These are phyloP conservation scores for Hemicordylus capensis DNA, from an alignment of 2,113 vertebrate species.

Conservation along the genomic window DNA sequence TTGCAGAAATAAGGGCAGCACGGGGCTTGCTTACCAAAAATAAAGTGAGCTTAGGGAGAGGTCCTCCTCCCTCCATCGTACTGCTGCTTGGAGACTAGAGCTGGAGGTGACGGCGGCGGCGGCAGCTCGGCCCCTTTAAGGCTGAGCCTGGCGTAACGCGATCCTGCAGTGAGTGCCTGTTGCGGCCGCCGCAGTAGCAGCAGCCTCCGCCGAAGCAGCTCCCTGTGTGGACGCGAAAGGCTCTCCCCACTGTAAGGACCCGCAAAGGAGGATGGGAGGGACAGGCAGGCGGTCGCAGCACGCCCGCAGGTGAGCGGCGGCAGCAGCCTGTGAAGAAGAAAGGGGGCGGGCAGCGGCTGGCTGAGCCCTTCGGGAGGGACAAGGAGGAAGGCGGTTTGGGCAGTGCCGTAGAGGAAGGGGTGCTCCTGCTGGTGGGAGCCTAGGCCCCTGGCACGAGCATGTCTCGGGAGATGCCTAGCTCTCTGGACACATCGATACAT, in stretches of 20 bases:
- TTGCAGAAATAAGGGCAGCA: too few relatives aligned
- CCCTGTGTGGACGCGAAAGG: neutral
- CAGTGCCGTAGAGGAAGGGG: neutral
- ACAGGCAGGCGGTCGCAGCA: slow-evolving; percentile 9
- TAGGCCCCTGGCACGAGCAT: neutral
- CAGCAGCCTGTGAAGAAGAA: too few relatives aligned
- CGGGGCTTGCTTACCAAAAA: too few relatives aligned
- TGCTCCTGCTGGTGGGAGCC: neutral
- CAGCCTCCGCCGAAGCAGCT: slow-evolving; percentile 30
- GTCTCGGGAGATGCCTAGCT: neutral
- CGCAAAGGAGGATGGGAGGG: slow-evolving; percentile 30
- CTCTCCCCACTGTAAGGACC: slow-evolving; percentile 37
- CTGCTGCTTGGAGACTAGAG: neutral
- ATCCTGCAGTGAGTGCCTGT: slow-evolving; percentile 58
- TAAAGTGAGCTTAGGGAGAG: too few relatives aligned
- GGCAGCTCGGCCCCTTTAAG: slow-evolving; percentile 72
- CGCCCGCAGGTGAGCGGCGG: slow-evolving; percentile 37
- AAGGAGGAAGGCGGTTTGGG: neutral
- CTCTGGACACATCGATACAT: neutral
- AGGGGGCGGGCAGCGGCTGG: neutral
- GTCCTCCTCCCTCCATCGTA: neutral
- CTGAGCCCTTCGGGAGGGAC: neutral
- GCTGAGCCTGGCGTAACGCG: slow-evolving; percentile 65
- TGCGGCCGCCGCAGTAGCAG: slow-evolving; percentile 23
- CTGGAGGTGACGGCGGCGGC: slow-evolving; percentile 17